Percentiles rank a stretch among this genome's conserved stretches.
Evolutionary conservation across 2,888 invertebrate genomes (phyloP).

Genomic region (Philereme vetulata): DNA sequence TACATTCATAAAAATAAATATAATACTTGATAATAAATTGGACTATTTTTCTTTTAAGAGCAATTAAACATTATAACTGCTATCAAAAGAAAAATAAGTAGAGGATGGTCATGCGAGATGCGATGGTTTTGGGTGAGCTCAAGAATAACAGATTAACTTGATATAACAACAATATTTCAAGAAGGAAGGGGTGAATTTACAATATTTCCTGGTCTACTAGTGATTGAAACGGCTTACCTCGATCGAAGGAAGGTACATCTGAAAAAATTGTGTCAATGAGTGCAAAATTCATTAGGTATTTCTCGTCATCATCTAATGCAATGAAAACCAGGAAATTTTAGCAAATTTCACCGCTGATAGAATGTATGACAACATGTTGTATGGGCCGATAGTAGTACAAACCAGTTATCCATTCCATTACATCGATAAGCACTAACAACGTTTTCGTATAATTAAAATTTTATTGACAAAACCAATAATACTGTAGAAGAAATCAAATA

Average conservation of each 20-base stretch:
- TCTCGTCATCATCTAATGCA: slow-evolving; percentile 41
- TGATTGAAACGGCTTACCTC: slow-evolving; percentile 75
- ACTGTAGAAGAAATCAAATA: neutral
- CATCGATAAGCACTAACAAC: slow-evolving; percentile 19
- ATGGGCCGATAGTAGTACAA: slow-evolving; percentile 67
- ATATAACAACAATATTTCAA: slow-evolving; percentile 40
- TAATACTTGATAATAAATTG: slow-evolving; percentile 8
- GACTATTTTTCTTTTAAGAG: slow-evolving; percentile 22
- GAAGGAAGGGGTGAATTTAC: slow-evolving; percentile 59
- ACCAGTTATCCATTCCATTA: slow-evolving; percentile 68
- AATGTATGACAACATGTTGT: slow-evolving; percentile 35
- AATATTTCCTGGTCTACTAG: slow-evolving; percentile 73
- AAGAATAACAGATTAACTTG: slow-evolving; percentile 15
- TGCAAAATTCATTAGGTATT: slow-evolving; percentile 45
- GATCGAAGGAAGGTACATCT: slow-evolving; percentile 71
- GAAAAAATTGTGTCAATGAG: slow-evolving; percentile 73
- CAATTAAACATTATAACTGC: slow-evolving; percentile 20
- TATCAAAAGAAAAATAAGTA: slow-evolving; percentile 22
- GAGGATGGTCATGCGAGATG: slow-evolving; percentile 34
- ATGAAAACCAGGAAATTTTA: slow-evolving; percentile 66
- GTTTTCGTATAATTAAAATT: slow-evolving; percentile 2
- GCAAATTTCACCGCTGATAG: slow-evolving; percentile 60
- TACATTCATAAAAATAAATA: slow-evolving; percentile 35
- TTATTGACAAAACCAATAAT: neutral
- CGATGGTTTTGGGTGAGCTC: slow-evolving; percentile 31